Conservation (phyloP, 2,797 vertebrate species). For the Okamejei kenojei region DNA sequence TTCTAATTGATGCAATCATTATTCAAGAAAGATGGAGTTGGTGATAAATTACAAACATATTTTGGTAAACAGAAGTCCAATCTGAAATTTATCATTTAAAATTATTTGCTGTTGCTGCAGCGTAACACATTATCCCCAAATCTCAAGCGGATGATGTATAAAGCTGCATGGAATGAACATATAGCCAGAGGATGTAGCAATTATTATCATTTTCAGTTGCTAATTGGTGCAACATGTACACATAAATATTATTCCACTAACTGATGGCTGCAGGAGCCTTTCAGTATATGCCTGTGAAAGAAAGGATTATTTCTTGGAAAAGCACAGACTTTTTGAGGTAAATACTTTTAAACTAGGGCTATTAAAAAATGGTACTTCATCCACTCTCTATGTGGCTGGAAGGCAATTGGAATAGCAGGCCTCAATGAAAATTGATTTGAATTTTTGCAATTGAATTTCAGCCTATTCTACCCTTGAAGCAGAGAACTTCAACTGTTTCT, state of each 20-base stretch:
- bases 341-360: not conserved
- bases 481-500: not conserved
- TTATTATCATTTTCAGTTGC: not conserved
- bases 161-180: not conserved
- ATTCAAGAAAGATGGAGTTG: not conserved
- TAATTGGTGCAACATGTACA: no score
- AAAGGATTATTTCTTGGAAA: not conserved
- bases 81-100: slow-evolving; percentile 4
- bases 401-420: not conserved
- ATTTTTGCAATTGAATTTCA: not conserved
- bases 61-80: not conserved
- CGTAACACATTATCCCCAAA: not conserved
- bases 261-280: not conserved
- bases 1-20: not conserved
- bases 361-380: not conserved
- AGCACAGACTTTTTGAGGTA: not conserved
- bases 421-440: not conserved
- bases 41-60: not conserved
- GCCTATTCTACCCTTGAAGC: not conserved
- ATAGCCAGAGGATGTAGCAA: not conserved
- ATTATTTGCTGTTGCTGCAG: not conserved
- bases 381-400: not conserved
- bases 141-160: not conserved
- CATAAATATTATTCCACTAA: slow-evolving; percentile 5
- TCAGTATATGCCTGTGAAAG: not conserved